These are phyloP conservation scores for Argyrosomus regius DNA, from an alignment of 2,797 vertebrate species.

Conservation along the genomic window DNA sequence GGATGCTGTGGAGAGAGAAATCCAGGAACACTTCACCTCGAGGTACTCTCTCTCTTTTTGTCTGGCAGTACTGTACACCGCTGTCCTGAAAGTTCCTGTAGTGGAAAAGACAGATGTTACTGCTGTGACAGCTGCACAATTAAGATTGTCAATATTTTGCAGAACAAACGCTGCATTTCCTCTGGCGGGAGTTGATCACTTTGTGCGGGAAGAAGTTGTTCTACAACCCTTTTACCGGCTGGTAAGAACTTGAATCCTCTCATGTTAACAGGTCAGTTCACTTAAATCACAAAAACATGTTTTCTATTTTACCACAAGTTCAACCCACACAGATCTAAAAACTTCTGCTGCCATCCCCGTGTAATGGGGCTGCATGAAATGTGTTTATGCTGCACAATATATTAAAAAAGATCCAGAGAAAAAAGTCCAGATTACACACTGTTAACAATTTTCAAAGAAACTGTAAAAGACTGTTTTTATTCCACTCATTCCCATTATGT, in stretches of 20 bases:
- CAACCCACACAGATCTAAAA: neutral
- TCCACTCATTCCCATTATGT: neutral
- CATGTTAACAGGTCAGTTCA: neutral
- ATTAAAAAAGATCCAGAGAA: neutral
- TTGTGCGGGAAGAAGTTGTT: conserved; percentile 93
- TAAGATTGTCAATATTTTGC: conserved; percentile 24
- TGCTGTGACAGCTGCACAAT: too few relatives aligned
- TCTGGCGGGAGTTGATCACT: conserved; percentile 94
- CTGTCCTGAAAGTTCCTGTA: neutral
- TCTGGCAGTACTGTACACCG: neutral
- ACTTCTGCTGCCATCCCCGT: neutral
- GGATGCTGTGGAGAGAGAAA: conserved; percentile 95
- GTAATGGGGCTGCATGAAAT: too few relatives aligned
- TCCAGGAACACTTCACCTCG: conserved; percentile 72
- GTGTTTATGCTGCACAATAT: too few relatives aligned
- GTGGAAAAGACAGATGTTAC: too few relatives aligned
- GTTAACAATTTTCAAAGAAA: neutral
- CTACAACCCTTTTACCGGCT: conserved; percentile 97
- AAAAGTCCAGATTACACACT: neutral
- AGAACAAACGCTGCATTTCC: conserved; percentile 92
- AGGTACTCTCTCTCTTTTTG: conserved; percentile 62
- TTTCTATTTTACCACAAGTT: neutral
- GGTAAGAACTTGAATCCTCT: conserved; percentile 82
- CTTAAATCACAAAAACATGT: conserved; percentile 11
- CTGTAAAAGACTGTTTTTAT: neutral